A percentile compares a stretch with the other conserved stretches of the same genome.
Conservation (phyloP, 2,888 invertebrate genomes). For the Drosophila demipolita region DNA sequence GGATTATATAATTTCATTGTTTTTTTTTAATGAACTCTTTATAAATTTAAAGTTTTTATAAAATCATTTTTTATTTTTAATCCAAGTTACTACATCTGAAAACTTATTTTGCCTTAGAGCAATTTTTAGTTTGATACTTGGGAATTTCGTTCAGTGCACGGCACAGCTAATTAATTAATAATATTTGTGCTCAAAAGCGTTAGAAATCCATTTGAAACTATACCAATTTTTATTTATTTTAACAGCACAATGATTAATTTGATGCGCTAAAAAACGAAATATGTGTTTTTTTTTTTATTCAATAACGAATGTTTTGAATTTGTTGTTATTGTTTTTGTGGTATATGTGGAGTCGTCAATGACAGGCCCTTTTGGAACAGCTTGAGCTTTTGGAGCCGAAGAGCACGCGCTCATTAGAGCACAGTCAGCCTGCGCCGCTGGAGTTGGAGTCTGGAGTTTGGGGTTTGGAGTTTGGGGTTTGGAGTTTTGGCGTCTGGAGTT, state of each 20-base stretch:
- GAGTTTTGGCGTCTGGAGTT: slow-evolving; percentile 7
- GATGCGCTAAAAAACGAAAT: slow-evolving; percentile 57
- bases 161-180: slow-evolving; percentile 69
- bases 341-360: slow-evolving; percentile 47
- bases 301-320: slow-evolving; percentile 25
- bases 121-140: neutral
- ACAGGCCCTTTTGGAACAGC: slow-evolving; percentile 78
- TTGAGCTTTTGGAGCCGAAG: slow-evolving; percentile 58
- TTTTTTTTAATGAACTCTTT: too few relatives aligned
- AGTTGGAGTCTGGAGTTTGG: slow-evolving; percentile 29
- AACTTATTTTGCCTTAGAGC: neutral
- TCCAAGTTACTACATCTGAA: neutral
- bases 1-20: neutral
- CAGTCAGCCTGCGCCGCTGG: slow-evolving; percentile 45
- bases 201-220: slow-evolving; percentile 70
- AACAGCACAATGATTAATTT: slow-evolving; percentile 75
- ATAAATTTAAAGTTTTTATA: too few relatives aligned
- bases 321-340: slow-evolving; percentile 12
- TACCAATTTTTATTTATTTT: slow-evolving; percentile 81
- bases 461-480: slow-evolving; percentile 10
- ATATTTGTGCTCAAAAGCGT: slow-evolving; percentile 55
- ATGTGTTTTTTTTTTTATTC: slow-evolving; percentile 7
- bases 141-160: slow-evolving; percentile 52
- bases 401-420: slow-evolving; percentile 79
- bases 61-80: neutral